phyloP scores from a whole-genome alignment of 2,888 invertebrate species.

The Euclidia mi region DNA sequence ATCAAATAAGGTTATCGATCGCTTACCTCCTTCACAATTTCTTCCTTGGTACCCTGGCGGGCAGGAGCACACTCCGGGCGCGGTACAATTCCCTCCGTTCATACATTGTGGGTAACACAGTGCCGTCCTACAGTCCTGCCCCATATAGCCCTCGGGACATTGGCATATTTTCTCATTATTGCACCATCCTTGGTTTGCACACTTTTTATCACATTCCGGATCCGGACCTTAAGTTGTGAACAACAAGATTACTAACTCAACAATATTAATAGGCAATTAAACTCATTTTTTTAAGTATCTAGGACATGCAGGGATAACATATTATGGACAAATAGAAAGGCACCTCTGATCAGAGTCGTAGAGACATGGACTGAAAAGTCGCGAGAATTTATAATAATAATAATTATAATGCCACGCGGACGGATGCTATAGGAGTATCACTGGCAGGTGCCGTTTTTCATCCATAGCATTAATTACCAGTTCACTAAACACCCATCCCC shows the following conservation, averaged over 20 bases:
- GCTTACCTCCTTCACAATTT: slow-evolving; percentile 96
- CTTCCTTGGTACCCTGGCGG: slow-evolving; percentile 97
- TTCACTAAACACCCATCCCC: too few relatives aligned
- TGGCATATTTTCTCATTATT: slow-evolving; percentile 96
- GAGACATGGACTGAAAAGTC: too few relatives aligned
- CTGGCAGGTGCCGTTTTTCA: too few relatives aligned
- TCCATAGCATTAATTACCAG: too few relatives aligned
- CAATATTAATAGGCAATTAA: too few relatives aligned
- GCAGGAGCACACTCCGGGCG: slow-evolving; percentile 96
- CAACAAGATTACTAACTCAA: background rate
- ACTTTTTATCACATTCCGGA: slow-evolving; percentile 96
- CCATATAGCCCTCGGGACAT: slow-evolving; percentile 97
- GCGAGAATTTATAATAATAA: too few relatives aligned
- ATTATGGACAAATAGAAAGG: too few relatives aligned
- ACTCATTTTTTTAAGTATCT: too few relatives aligned
- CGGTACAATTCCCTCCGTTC: slow-evolving; percentile 97
- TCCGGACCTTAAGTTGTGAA: slow-evolving; percentile 92
- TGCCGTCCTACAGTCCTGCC: slow-evolving; percentile 96
- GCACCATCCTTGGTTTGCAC: slow-evolving; percentile 96
- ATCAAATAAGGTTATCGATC: background rate
- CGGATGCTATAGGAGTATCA: too few relatives aligned
- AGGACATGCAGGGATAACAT: too few relatives aligned
- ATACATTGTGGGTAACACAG: slow-evolving; percentile 97
- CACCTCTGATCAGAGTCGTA: too few relatives aligned
- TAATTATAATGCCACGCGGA: too few relatives aligned